Evolutionary conservation across 1,140 invertebrate genomes (phyloP), one percentile per base, ranked within the genome.

Genomic region (Drosophila sucinea): DNA sequence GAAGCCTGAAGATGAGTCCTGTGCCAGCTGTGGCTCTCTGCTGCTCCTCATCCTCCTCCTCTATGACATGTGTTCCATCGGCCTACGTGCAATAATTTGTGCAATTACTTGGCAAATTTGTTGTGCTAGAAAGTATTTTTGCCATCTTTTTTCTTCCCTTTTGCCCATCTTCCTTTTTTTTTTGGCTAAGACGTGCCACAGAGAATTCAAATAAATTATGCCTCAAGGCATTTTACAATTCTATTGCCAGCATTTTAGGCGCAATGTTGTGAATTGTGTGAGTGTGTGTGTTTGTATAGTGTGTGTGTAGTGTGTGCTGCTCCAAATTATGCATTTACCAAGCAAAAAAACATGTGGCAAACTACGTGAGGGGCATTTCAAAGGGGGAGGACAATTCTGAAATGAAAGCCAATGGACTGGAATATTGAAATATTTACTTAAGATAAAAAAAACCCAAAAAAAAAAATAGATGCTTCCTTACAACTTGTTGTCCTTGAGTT

Each of bases 61-160:
- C 58, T 33, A 70, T 51, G 44, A 51, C 82, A 82, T 79, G 77
- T 85, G 82, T 79, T 85, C 74, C 74, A 27, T 51, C 67, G 63
- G 73, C 76, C 80, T 89, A 89, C 84, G 84, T 89, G 84, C 84
- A 89, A 89, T 89, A 89, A 89, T 89, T 89, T 90, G 85, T 87
- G 73, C 83, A 87, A 87, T 89, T 89, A 89, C 81, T 84, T 89
- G 81, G 62, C 66, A 78, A 84, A 87, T 87, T 84, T 75, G 64
- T 76, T 67, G 68, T 56, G 41, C 6, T 33, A 40, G 25, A 29
- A 66, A 27, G 60, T n/a, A 30, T 64, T 66, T 66, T 65, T 56
- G 17, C 10, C 33, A 1, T 47, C 29, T 10, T 44, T 47, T 25
- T 44, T 30, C 41, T 62, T 64, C 47, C 30, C 29, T 17, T 64